These are phyloP conservation scores for Carcina quercana DNA, from an alignment of 2,888 invertebrate genomes.

Conservation along the genomic window DNA sequence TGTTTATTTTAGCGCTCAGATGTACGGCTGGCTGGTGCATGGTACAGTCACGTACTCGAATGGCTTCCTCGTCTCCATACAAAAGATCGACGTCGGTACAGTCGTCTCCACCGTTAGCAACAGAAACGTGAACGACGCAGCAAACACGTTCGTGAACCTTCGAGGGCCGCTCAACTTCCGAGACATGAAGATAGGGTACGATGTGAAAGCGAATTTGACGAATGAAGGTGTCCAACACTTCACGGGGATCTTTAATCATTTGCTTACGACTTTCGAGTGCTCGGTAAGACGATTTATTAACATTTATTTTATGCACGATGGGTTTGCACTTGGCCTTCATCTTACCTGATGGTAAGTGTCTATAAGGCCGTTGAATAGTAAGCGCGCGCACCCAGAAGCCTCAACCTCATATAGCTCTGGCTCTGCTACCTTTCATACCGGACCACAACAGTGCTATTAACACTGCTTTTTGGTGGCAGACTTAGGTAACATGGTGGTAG, in stretches of 20 bases:
- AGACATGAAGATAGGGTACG: slow-evolving; percentile 34
- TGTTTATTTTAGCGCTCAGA: slow-evolving; percentile 28
- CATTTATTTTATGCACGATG: background rate
- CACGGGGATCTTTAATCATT: slow-evolving; percentile 32
- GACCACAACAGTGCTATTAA: background rate
- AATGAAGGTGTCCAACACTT: slow-evolving; percentile 21
- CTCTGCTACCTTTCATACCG: background rate
- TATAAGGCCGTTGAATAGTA: too few species aligned
- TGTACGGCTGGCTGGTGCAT: slow-evolving; percentile 34
- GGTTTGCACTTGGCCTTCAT: background rate
- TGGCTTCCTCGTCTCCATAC: slow-evolving; percentile 44
- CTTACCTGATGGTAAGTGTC: too few species aligned
- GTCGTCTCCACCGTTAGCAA: slow-evolving; percentile 14
- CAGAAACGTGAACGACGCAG: slow-evolving; percentile 13
- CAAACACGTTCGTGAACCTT: slow-evolving; percentile 17
- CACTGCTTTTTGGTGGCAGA: too few species aligned
- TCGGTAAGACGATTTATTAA: slow-evolving; percentile 22
- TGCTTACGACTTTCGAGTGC: slow-evolving; percentile 15
- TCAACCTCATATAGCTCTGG: background rate
- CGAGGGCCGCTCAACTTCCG: slow-evolving; percentile 27
- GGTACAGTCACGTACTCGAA: slow-evolving; percentile 42
- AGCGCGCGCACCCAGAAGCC: background rate
- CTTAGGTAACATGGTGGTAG: too few species aligned
- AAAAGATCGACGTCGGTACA: slow-evolving; percentile 29
- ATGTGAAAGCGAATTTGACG: slow-evolving; percentile 29